Conservation (phyloP, 2,113 vertebrate species). For the Brachypteracias leptosomus region DNA sequence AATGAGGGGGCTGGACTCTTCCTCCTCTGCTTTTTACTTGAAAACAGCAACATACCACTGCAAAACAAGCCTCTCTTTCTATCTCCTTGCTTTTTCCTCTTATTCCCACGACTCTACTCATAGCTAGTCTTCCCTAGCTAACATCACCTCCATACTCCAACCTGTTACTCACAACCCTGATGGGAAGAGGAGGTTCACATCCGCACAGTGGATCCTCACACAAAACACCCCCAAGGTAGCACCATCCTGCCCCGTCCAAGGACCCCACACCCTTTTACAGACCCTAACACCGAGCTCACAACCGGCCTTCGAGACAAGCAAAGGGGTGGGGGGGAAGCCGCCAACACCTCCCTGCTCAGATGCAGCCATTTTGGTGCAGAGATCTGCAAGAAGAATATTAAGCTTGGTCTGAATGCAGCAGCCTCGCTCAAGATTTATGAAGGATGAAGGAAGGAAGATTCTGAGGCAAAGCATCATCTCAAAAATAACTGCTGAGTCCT, state of each 20-base stretch:
- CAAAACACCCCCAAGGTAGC: neutral
- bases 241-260: rapidly evolving
- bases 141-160: neutral
- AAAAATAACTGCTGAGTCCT: conserved; percentile 68
- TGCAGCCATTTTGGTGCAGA: conserved; percentile 67
- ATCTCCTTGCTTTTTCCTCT: neutral
- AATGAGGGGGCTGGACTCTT: conserved; percentile 7
- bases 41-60: neutral
- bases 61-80: neutral
- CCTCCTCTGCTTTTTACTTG: neutral
- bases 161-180: neutral
- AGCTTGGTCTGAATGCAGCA: conserved; percentile 69
- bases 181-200: neutral
- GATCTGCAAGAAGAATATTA: conserved; percentile 72
- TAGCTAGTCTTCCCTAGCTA: neutral
- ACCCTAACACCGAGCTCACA: neutral
- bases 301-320: neutral
- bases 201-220: rapidly evolving
- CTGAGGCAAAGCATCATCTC: conserved; percentile 65
- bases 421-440: conserved; percentile 67
- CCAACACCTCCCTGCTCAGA: neutral
- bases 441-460: conserved; percentile 71
- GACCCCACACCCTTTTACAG: neutral
- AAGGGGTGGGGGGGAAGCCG: neutral
- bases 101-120: neutral